Conservation (phyloP, 2,888 invertebrate species). For the Dicycla oo region DNA sequence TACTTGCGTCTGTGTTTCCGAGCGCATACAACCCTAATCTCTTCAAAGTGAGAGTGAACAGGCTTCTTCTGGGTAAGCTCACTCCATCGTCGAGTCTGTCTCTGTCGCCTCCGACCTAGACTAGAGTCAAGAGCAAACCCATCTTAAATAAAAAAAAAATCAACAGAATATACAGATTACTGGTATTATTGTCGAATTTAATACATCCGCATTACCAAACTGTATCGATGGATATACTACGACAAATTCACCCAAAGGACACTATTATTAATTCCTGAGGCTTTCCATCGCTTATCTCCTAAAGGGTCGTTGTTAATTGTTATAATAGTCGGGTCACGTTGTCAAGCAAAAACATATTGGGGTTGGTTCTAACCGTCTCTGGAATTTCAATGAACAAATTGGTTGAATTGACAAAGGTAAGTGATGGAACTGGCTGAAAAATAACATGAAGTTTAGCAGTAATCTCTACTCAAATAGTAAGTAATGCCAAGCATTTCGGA, state of each 20-base stretch:
- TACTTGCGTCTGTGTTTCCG: no score
- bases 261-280: constrained; percentile 43
- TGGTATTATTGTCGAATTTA: neutral
- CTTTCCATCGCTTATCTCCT: constrained; percentile 45
- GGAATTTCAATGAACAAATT: constrained; percentile 43
- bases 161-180: no score
- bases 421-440: neutral
- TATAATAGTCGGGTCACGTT: constrained; percentile 47
- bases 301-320: constrained; percentile 43
- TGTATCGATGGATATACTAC: constrained; percentile 14
- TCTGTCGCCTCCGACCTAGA: no score
- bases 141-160: no score
- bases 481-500: no score
- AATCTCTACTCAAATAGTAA: neutral
- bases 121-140: no score
- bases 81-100: no score
- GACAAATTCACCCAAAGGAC: constrained; percentile 25
- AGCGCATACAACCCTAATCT: no score
- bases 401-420: neutral
- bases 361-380: constrained; percentile 5
- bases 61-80: no score
- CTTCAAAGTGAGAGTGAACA: no score
- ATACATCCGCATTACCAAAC: neutral
- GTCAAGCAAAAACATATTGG: constrained; percentile 54
- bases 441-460: no score